phyloP scores from a whole-genome alignment of 1,140 invertebrate species.

The Drosophila ohnishii region DNA sequence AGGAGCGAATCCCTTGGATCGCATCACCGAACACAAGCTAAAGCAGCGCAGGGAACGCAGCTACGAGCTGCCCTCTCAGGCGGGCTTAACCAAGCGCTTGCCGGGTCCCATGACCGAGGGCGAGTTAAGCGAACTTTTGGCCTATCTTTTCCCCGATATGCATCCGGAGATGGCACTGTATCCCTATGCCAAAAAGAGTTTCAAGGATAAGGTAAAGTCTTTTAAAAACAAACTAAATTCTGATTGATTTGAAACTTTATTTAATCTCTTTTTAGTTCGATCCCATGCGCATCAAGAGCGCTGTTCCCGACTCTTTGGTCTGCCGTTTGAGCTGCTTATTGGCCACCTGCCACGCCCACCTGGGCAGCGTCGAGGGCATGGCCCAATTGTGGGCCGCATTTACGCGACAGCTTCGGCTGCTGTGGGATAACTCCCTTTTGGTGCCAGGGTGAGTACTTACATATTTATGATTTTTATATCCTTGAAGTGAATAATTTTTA shows the following conservation, averaged over 20 bases:
- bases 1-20: conserved; percentile 58
- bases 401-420: conserved; percentile 92
- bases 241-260: neutral
- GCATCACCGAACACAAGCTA: conserved; percentile 64
- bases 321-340: conserved; percentile 93
- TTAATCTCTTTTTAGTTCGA: conserved; percentile 56
- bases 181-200: conserved; percentile 76
- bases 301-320: conserved; percentile 88
- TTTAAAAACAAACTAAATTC: no score
- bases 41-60: conserved; percentile 14
- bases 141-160: conserved; percentile 95
- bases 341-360: conserved; percentile 89
- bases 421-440: conserved; percentile 92
- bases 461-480: no score
- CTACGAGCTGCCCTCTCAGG: conserved; percentile 55
- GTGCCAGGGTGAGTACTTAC: conserved; percentile 91
- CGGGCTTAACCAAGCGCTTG: conserved; percentile 70
- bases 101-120: conserved; percentile 90
- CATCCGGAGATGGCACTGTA: conserved; percentile 85
- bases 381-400: conserved; percentile 97
- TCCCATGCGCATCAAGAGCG: conserved; percentile 78
- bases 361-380: conserved; percentile 91
- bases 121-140: conserved; percentile 90
- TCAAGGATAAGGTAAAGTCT: conserved; percentile 66
- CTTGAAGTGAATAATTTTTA: no score